A percentile compares a stretch with the other conserved stretches of the same genome.
These are phyloP conservation scores for Drosophila triauraria DNA, from an alignment of 1,140 invertebrate genomes.

Conservation along the genomic window DNA sequence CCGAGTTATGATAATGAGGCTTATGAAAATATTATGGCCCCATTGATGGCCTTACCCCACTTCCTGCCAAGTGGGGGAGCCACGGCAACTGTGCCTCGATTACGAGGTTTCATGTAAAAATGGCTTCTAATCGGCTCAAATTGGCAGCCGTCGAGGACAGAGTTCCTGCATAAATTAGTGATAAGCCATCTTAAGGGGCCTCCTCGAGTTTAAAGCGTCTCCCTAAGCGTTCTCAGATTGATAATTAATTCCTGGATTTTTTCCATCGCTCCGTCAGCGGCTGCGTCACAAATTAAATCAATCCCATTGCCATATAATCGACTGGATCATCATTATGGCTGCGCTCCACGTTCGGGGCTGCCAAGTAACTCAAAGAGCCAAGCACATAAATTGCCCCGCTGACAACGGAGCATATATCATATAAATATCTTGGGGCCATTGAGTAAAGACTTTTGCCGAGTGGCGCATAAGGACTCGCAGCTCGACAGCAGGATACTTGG, in stretches of 20 bases:
- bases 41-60: conserved; percentile 20
- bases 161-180: conserved; percentile 46
- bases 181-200: conserved; percentile 32
- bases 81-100: conserved; percentile 32
- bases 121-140: conserved; percentile 48
- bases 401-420: conserved; percentile 43
- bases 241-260: conserved; percentile 39
- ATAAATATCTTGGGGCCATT: conserved; percentile 53
- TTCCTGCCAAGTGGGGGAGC: conserved; percentile 1
- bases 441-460: conserved; percentile 15
- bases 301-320: conserved; percentile 45
- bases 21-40: conserved; percentile 46
- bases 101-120: conserved; percentile 21
- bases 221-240: conserved; percentile 8
- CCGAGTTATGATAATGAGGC: conserved; percentile 41
- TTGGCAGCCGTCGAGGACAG: conserved; percentile 22
- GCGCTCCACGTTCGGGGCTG: conserved; percentile 33
- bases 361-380: conserved; percentile 14
- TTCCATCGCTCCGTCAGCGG: too few relatives aligned
- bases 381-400: conserved; percentile 33
- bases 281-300: conserved; percentile 36
- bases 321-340: conserved; percentile 31
- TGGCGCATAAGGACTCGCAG: neutral
- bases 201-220: conserved; percentile 19
- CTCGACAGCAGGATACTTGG: conserved; percentile 25